These are phyloP conservation scores for Drosophila azteca DNA, from an alignment of 1,140 invertebrate genomes.

Conservation along the genomic window DNA sequence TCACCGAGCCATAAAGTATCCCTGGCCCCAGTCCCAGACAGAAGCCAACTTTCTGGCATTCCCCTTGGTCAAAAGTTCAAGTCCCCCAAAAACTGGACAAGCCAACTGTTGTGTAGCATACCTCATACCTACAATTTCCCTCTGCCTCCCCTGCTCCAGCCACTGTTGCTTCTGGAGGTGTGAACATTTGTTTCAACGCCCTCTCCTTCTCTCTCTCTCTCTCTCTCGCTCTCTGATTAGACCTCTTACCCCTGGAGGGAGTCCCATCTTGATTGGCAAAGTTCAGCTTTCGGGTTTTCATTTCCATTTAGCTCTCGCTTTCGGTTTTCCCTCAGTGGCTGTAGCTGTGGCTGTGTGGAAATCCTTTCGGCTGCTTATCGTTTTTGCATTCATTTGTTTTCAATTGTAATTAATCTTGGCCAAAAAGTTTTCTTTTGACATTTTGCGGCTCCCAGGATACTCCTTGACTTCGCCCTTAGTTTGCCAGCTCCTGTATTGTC, in stretches of 20 bases:
- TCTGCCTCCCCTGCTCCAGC: neutral
- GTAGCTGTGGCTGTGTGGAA: slow-evolving; percentile 29
- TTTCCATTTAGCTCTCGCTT: slow-evolving; percentile 27
- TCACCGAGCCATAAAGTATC: slow-evolving; percentile 52
- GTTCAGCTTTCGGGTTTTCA: slow-evolving; percentile 55
- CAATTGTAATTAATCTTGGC: slow-evolving; percentile 81
- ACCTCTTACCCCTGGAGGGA: slow-evolving; percentile 12
- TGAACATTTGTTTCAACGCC: slow-evolving; percentile 74
- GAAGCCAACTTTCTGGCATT: slow-evolving; percentile 30
- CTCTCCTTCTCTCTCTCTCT: neutral
- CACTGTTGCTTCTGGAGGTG: slow-evolving; percentile 53
- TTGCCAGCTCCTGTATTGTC: slow-evolving; percentile 51
- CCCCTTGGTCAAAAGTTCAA: slow-evolving; percentile 52
- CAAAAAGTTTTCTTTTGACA: slow-evolving; percentile 78
- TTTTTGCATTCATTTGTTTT: slow-evolving; percentile 83
- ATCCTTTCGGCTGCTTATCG: slow-evolving; percentile 80
- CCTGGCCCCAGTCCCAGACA: slow-evolving; percentile 7
- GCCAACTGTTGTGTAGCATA: slow-evolving; percentile 35
- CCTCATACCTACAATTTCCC: neutral
- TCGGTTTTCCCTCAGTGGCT: neutral
- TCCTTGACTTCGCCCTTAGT: slow-evolving; percentile 40
- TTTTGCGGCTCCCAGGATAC: slow-evolving; percentile 67
- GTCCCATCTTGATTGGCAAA: slow-evolving; percentile 70
- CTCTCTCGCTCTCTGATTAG: slow-evolving; percentile 29
- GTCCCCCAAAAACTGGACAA: slow-evolving; percentile 43